A percentile compares a stretch with the other conserved stretches of the same genome.
phyloP scores from a whole-genome alignment of 1,140 invertebrate species.

The Trinorchestia longiramus region DNA sequence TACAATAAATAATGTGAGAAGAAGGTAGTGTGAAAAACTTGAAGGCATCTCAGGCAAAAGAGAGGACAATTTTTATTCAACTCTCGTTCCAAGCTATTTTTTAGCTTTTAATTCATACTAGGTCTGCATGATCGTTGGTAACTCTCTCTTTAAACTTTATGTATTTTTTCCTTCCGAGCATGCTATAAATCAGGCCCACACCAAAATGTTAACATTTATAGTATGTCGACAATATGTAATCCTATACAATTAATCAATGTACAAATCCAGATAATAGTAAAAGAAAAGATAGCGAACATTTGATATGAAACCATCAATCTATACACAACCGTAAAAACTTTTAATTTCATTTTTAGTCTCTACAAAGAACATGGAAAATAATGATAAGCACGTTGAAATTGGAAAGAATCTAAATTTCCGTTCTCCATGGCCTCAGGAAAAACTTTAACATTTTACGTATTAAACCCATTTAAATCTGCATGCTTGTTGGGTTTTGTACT shows the following conservation, averaged over 20 bases:
- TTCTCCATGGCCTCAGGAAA: background rate
- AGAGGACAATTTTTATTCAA: background rate
- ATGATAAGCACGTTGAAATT: background rate
- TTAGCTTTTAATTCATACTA: background rate
- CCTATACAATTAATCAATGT: background rate
- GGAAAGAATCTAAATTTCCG: conserved; percentile 13
- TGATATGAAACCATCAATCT: background rate
- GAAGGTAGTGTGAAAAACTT: background rate
- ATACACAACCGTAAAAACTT: background rate
- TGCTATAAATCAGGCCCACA: background rate
- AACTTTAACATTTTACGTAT: background rate
- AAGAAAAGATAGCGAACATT: background rate
- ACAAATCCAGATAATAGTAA: background rate
- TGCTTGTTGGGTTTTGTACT: conserved; percentile 34
- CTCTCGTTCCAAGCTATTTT: background rate
- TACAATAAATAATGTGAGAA: background rate
- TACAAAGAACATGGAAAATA: background rate
- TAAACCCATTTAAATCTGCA: conserved; percentile 54
- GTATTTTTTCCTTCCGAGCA: background rate
- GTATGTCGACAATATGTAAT: background rate
- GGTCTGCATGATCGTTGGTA: background rate
- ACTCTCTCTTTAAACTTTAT: background rate
- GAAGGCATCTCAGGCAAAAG: background rate
- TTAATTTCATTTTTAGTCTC: background rate
- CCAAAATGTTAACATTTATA: background rate